phyloP scores from a whole-genome alignment of 2,797 vertebrate genomes.

The Amniataba percoides region DNA sequence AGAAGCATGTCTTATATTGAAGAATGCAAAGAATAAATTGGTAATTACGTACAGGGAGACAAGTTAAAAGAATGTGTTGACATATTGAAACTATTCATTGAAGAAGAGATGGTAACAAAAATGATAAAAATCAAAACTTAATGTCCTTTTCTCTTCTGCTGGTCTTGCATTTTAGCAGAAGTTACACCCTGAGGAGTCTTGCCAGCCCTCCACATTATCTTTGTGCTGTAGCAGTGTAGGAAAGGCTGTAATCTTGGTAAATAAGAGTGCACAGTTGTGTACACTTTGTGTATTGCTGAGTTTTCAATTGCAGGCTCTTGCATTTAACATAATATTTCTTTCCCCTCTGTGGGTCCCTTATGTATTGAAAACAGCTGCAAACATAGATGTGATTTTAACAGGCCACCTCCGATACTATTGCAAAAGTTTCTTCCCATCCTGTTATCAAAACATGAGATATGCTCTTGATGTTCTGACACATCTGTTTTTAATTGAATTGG shows the following conservation, averaged over 20 bases:
- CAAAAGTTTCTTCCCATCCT: neutral
- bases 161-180: slow-evolving; percentile 1
- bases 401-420: neutral
- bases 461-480: too few relatives aligned
- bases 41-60: neutral
- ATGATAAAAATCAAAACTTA: too few relatives aligned
- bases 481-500: neutral
- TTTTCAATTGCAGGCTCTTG: neutral
- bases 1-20: neutral
- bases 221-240: neutral
- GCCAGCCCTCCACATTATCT: neutral
- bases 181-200: neutral
- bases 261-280: neutral
- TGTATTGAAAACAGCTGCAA: neutral
- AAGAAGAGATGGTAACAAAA: neutral
- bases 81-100: neutral
- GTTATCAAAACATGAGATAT: neutral
- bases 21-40: neutral
- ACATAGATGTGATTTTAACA: neutral
- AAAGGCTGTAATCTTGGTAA: neutral
- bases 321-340: neutral
- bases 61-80: neutral
- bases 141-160: neutral
- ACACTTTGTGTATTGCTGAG: neutral
- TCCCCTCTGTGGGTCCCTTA: neutral